Evolutionary conservation across 2,888 invertebrate genomes (phyloP).

Genomic region (Leucophenga montana): DNA sequence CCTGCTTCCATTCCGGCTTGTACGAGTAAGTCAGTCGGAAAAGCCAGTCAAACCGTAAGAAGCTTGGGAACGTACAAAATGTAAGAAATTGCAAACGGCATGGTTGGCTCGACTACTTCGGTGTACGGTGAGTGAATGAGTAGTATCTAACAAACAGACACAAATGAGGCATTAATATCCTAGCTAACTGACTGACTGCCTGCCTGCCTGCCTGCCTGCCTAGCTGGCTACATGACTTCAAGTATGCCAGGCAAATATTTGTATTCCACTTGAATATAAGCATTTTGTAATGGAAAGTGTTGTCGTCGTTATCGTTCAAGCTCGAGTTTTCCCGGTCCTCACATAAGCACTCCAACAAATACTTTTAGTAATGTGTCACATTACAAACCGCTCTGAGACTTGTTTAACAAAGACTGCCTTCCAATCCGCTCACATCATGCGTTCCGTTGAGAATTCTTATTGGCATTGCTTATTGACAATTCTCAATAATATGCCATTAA

Average conservation of each 20-base stretch:
- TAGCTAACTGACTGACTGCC: slow-evolving; percentile 12
- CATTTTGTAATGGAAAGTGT: slow-evolving; percentile 66
- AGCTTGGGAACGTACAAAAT: neutral
- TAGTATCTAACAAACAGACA: slow-evolving; percentile 39
- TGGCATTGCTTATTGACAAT: slow-evolving; percentile 8
- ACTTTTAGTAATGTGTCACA: slow-evolving; percentile 58
- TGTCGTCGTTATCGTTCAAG: slow-evolving; percentile 35
- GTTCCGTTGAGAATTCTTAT: neutral
- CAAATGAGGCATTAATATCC: slow-evolving; percentile 70
- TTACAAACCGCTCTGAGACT: slow-evolving; percentile 53
- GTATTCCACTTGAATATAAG: slow-evolving; percentile 64
- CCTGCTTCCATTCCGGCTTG: slow-evolving; percentile 45
- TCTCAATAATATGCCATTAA: slow-evolving; percentile 6
- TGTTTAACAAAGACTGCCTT: slow-evolving; percentile 34
- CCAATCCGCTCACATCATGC: neutral
- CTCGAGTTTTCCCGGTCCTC: slow-evolving; percentile 1
- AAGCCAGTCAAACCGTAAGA: slow-evolving; percentile 26
- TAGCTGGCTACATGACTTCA: slow-evolving; percentile 49
- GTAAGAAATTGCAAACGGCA: too few species aligned
- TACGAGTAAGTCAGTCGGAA: slow-evolving; percentile 46
- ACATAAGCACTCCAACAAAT: too few species aligned
- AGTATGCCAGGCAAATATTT: slow-evolving; percentile 62
- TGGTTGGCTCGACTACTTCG: too few species aligned
- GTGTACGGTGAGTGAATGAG: too few species aligned
- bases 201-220: slow-evolving; percentile 23